Conservation (phyloP, 2,888 invertebrate species). For the Drosophila phalerata region DNA sequence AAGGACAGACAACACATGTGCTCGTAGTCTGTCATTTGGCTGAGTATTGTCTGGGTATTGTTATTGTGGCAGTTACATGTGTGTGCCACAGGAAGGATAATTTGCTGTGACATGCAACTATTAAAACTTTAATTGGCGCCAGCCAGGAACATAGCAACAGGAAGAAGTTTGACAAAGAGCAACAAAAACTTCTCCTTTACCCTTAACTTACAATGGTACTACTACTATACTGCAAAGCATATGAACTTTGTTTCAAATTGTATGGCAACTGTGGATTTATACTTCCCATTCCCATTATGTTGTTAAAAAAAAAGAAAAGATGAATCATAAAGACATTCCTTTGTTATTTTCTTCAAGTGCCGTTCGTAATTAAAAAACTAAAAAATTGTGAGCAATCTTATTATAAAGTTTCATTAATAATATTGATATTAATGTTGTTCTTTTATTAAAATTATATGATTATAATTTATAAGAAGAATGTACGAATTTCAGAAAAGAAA, state of each 20-base stretch:
- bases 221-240: background rate
- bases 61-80: conserved; percentile 45
- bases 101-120: conserved; percentile 66
- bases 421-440: too few relatives aligned
- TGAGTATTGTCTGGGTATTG: conserved; percentile 38
- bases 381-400: too few relatives aligned
- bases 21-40: conserved; percentile 43
- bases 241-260: conserved; percentile 26
- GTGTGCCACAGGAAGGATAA: conserved; percentile 55
- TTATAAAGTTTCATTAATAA: too few relatives aligned
- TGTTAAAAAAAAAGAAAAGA: background rate
- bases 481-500: too few relatives aligned
- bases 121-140: conserved; percentile 70
- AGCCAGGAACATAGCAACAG: conserved; percentile 20
- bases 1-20: conserved; percentile 9
- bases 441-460: too few relatives aligned
- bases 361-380: too few relatives aligned
- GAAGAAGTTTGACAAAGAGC: conserved; percentile 36
- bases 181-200: conserved; percentile 7
- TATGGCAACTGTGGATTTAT: background rate
- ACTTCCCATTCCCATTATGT: conserved; percentile 8
- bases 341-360: background rate
- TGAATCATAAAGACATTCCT: background rate
- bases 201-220: background rate
- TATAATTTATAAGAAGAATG: too few relatives aligned